These are phyloP conservation scores for Eriocheir sinensis DNA, from an alignment of 1,140 invertebrate species.

Conservation along the genomic window DNA sequence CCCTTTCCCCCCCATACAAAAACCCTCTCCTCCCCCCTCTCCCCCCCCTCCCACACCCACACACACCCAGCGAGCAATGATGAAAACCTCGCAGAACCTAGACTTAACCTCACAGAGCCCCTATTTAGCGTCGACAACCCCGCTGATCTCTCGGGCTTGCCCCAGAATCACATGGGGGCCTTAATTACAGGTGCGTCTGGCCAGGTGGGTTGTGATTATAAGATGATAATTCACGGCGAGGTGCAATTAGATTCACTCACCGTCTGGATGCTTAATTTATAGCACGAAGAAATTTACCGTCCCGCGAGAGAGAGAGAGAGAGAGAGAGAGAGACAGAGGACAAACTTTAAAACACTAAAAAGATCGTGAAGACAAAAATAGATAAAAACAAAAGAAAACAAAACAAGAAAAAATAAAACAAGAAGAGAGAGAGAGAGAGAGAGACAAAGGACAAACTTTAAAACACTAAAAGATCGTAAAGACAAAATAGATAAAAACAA, in stretches of 20 bases:
- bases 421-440: neutral
- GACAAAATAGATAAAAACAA: neutral
- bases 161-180: neutral
- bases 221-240: constrained; percentile 36
- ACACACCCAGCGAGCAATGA: neutral
- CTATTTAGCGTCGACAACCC: neutral
- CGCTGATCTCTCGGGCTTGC: neutral
- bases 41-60: constrained; percentile 1
- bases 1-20: too few relatives aligned
- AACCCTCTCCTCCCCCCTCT: too few relatives aligned
- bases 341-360: neutral
- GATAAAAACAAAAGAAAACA: neutral
- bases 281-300: neutral
- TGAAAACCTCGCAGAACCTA: neutral
- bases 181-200: neutral
- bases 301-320: neutral
- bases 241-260: constrained; percentile 56
- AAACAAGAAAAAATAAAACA: neutral
- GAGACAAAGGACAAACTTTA: neutral
- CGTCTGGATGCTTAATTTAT: constrained; percentile 31
- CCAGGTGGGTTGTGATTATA: constrained; percentile 30
- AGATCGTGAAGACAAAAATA: neutral
- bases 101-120: neutral
- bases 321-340: neutral
- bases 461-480: neutral